Evolutionary conservation across 2,113 vertebrate species (phyloP), one percentile per base, ranked within the genome.

Genomic region (Scophthalmus maximus): DNA sequence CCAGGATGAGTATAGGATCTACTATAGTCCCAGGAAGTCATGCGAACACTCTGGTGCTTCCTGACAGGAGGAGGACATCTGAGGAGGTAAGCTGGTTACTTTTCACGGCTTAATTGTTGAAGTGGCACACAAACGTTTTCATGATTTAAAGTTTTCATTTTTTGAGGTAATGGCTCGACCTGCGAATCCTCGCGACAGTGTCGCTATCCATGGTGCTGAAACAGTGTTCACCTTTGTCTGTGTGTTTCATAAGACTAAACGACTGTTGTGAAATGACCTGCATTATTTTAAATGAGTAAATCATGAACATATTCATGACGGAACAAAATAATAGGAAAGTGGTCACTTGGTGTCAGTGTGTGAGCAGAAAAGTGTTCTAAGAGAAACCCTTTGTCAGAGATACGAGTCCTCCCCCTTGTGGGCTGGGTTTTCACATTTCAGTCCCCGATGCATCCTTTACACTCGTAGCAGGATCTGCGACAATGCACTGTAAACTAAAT

Each of bases 1-100:
- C 85, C 30, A 81, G 78, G 2, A 74, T 81, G 85, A 87, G 81
- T 79, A 66, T 81, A 50, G 74, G 83, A 72, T 82, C 83, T 62
- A 82, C 83, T 73, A 81, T 85, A 44, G 82, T 78, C 0, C 76
- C 84, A 4, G 73, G 77, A 1, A 88, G 80, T 8, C 76, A 85
- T 27, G 79, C 77, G 3, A 59, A 77, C 38, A 79, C 76, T 6
- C 26, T 79, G 0, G 56, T 73, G 9, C 32, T 79, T 0, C 76
- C 76, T 55, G 76, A 68, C 22, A 68, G 63, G 3, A 73, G 76
- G 8, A 20, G 42, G 11, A 2, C 57, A n/a, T 56, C 56, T 49
- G 40, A 40, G 1, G 76, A 78, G 76, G 76, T 30, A 73, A 62
- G 52, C 2, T 66, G 23, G 2, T 27, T 53, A 25, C 22, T 1